Evolutionary conservation across 2,113 vertebrate genomes (phyloP), one percentile per base, ranked within the genome.

Genomic region (Poicephalus meyeri): DNA sequence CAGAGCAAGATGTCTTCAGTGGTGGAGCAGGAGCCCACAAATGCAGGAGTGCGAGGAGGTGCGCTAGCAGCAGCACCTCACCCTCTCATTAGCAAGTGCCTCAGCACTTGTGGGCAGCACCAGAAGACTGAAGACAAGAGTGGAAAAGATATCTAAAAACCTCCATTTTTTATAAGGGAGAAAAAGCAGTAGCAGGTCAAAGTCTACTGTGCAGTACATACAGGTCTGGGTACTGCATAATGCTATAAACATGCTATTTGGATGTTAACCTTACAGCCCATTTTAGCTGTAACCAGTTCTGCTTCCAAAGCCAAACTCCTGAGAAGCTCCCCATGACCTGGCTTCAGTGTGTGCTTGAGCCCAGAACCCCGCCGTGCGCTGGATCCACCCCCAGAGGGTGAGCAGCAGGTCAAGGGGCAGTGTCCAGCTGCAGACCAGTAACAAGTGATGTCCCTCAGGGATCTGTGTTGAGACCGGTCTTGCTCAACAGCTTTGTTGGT

Each of bases 1-100:
- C 16, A 44, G 60, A 64, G 29, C 18, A 64, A 11, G 28, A 35
- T 46, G 31, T 23, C 42, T n/a, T 7, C 39, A 39, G 61, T 28
- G 31, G 13, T 11, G 16, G 24, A 71, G 63, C 21, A 33, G 50
- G 63, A 65, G 21, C 5, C 31, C 37, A 21, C 7, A 3, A 16
- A 29, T 0, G 8, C 55, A 56, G 80, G 16, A 9, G 1, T 47
- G 18, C 0, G 2, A 26, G 71, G 61, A 60, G 13, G 13, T 35
- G 31, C 10, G 28, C 33, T 11, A 47, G 46, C 66, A 39, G 21
- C n/a, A 50, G 44, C 56, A 35, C 16, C 25, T 2, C 7, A 31
- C 35, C 29, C 31, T 31, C 26, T 19, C 18, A 9, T 37, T 31
- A 71, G 10, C 26, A 19, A 33, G 13, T 3, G 26, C 6, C 47